Base-by-base conservation (phyloP, 2,888 invertebrate genomes). In the Netelia virgata region DNA sequence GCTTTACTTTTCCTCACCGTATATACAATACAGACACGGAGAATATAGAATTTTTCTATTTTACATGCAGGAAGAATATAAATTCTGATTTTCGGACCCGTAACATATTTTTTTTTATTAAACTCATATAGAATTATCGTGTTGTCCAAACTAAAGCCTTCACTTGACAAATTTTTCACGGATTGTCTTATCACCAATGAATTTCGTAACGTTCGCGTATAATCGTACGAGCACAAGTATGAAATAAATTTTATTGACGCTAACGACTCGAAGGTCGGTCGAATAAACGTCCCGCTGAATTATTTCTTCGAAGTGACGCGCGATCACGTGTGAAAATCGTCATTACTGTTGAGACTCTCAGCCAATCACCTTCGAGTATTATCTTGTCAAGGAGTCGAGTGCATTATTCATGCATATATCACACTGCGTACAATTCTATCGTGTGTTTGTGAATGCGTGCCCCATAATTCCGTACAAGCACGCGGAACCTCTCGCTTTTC, bases 401-500 rank as follows among this genome's bases (percentile, higher is more conserved):
- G 36, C 64, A 59, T 69, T 69, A 57, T 66, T 63, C 57, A 53
- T 20, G 47, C 43, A 55, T 47, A 10, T 53, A 63, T 36, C 14
- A 23, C 10, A 11, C 23, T n/a, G 20, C 50, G 43, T 41, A 68
- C 43, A 61, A 75, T 76, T 68, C 43, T 76, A 75, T 84, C 76
- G 80, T 16, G 57, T 41, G 72, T 72, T 78, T 73, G 73, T 76
- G 66, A 68, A 75, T 84, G 80, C 76, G 57, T 70, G 75, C 83
- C 47, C 47, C 61, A 73, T 68, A 57, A 81, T 81, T 73, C 61
- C 50, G 43, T 20, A 76, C 76, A 73, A 80, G 72, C 76, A 77
- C 55, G 78, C 63, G 78, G 84, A 73, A 84, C 50, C 61, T 18
- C 41, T 43, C 64, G 50, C 50, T 80, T 73, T 76, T 73, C 57